These are phyloP conservation scores for Corythornis cristatus DNA, from an alignment of 2,113 vertebrate genomes.

Conservation along the genomic window DNA sequence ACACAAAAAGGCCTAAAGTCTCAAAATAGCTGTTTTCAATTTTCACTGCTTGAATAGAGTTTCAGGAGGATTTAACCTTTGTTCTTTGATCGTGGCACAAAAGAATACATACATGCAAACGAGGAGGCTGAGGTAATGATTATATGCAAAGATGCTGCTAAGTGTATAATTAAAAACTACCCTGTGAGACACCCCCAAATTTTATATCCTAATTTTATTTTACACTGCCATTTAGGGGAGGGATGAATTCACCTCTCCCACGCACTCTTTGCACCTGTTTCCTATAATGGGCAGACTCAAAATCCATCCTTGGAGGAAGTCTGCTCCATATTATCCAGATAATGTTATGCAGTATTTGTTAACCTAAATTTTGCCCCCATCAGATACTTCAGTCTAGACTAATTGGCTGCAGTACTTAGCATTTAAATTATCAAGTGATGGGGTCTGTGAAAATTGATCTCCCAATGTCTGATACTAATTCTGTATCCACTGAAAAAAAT, in stretches of 20 bases:
- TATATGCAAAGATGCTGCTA: constrained; percentile 62
- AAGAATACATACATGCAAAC: constrained; percentile 60
- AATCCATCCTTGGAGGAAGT: constrained; percentile 21
- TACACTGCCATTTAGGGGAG: constrained; percentile 38
- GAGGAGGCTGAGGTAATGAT: constrained; percentile 61
- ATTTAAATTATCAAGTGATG: constrained; percentile 43
- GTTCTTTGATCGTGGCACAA: constrained; percentile 63
- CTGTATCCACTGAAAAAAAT: constrained; percentile 38
- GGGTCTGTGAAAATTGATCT: constrained; percentile 40
- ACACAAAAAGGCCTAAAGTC: background rate
- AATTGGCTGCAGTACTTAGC: constrained; percentile 47
- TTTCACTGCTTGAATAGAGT: constrained; percentile 56
- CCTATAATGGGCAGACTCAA: constrained; percentile 3
- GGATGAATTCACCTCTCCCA: constrained; percentile 59
- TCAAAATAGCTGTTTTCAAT: constrained; percentile 54
- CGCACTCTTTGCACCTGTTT: constrained; percentile 55
- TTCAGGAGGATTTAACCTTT: constrained; percentile 66
- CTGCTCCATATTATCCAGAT: constrained; percentile 31
- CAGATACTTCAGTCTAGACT: constrained; percentile 45
- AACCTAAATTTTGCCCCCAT: constrained; percentile 53
- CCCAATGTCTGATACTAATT: background rate
- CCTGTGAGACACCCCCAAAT: constrained; percentile 49
- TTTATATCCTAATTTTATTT: constrained; percentile 68
- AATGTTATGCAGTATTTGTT: constrained; percentile 46
- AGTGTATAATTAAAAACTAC: constrained; percentile 68